A percentile compares a stretch with the other conserved stretches of the same genome.
phyloP scores from a whole-genome alignment of 2,113 vertebrate genomes.

The Pteruthius melanotis region DNA sequence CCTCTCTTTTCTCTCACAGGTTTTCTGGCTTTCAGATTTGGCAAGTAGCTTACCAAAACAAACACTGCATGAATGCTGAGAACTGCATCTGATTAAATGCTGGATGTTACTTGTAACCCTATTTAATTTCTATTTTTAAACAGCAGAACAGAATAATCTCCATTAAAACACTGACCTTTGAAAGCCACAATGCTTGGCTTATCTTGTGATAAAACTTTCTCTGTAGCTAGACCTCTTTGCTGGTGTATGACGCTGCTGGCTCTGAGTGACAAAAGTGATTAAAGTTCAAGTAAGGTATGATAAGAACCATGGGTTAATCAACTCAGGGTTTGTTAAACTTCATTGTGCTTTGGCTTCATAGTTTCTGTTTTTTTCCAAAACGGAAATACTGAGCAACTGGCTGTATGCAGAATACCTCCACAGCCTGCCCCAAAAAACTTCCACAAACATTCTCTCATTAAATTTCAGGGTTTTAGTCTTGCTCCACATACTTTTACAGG shows the following conservation, averaged over 20 bases:
- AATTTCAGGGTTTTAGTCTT: not conserved
- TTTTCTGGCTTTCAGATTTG: not conserved
- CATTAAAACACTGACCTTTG: slow-evolving; percentile 49
- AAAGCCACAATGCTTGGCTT: slow-evolving; percentile 21
- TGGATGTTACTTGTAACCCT: not conserved
- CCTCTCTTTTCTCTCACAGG: not conserved
- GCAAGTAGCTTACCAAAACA: slow-evolving; percentile 31
- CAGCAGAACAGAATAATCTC: slow-evolving; percentile 5
- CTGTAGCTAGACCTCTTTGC: not conserved
- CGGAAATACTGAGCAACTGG: not conserved
- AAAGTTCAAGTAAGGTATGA: not conserved
- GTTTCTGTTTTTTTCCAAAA: not conserved
- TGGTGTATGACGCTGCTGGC: not conserved
- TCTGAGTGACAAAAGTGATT: not conserved
- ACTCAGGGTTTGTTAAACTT: not conserved
- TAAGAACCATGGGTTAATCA: not conserved
- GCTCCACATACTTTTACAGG: not conserved
- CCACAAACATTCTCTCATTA: not conserved
- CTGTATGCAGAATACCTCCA: not conserved
- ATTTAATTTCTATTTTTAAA: slow-evolving; percentile 54
- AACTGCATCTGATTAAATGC: slow-evolving; percentile 46
- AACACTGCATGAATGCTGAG: slow-evolving; percentile 13
- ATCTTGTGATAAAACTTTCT: not conserved
- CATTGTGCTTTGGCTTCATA: not conserved
- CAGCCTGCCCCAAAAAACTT: not conserved